Evolutionary conservation across 2,888 invertebrate genomes (phyloP).

Genomic region (Copidosoma aretas): DNA sequence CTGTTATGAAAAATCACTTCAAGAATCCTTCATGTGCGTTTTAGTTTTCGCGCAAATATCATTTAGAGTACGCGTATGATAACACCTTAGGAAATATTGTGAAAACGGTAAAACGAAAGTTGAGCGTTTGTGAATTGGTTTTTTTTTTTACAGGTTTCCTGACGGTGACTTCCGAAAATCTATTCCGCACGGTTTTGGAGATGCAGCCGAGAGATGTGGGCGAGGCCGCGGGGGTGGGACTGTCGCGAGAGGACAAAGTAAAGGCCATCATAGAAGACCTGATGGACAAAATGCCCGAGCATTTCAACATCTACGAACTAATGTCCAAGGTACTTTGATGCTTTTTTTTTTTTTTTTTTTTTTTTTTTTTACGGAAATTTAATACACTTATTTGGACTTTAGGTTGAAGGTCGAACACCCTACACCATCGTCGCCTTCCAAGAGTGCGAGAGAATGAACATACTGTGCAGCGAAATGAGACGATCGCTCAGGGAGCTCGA

Average conservation of each 20-base stretch:
- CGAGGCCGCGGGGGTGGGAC: constrained; percentile 71
- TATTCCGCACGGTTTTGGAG: constrained; percentile 86
- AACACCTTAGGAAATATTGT: too few species aligned
- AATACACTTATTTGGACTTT: not conserved
- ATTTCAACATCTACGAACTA: constrained; percentile 85
- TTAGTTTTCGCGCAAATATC: too few species aligned
- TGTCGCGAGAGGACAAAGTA: constrained; percentile 84
- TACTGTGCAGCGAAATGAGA: constrained; percentile 80
- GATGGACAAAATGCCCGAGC: constrained; percentile 85
- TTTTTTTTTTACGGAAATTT: not conserved
- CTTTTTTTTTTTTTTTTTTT: not conserved
- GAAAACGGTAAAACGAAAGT: too few species aligned
- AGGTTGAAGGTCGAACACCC: constrained; percentile 84
- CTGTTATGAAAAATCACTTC: too few species aligned
- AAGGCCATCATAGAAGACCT: constrained; percentile 76
- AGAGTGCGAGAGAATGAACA: constrained; percentile 95
- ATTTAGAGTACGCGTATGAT: too few species aligned
- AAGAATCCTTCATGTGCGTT: too few species aligned
- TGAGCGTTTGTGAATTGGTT: too few species aligned
- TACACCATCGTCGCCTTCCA: constrained; percentile 91
- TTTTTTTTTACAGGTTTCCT: constrained; percentile 77
- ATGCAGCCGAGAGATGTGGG: constrained; percentile 87
- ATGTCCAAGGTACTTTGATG: constrained; percentile 71
- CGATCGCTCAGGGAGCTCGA: constrained; percentile 85
- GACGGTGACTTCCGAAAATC: constrained; percentile 82